Evolutionary conservation across 2,797 vertebrate species (phyloP), one percentile per base, ranked within the genome.

Genomic region (Channallabes apus): DNA sequence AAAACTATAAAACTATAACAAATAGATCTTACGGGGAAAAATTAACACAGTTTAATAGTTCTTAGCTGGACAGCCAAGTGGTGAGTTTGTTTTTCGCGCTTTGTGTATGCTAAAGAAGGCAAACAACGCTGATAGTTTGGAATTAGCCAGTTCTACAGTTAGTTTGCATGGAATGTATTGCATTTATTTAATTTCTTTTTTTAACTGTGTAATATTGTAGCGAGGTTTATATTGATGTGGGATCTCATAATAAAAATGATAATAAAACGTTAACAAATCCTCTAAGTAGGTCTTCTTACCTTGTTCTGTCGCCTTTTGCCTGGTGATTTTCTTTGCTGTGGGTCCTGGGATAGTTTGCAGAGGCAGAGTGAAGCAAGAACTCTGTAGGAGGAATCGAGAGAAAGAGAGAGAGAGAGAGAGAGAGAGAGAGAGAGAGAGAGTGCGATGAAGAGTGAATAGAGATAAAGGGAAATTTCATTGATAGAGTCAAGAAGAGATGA

Each of bases 301-400:
- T 46, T 64, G 6, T 80, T 41, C 59, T 46, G 4, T 64, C 5
- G 29, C 11, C 24, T 67, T 67, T 46, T 82, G 56, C 75, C 81
- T 27, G 7, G 69, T 38, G 51, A 41, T 29, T 83, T 78, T 58
- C 41, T 72, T 59, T 75, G 51, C 82, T 78, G 69, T 9, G 15
- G 68, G 29, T 83, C 41, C 77, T 58, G 79, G 80, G 85, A 76
- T 79, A 84, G 82, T 84, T 84, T 86, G 87, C 79, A 6, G 82
- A 79, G 51, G 67, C 73, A 78, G 77, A 69, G 84, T 58, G 78
- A 82, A 72, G 82, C 58, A 61, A 35, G 54, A 76, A 75, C 29
- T 35, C 80, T 83, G 35, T 41, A 27, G 73, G 77, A 84, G 78
- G 80, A 58, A 72, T 11, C 38, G 58, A 59, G 46, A 80, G 46